A percentile compares a stretch with the other conserved stretches of the same genome.
phyloP scores from a whole-genome alignment of 2,113 vertebrate genomes.

The Tauraco erythrolophus region DNA sequence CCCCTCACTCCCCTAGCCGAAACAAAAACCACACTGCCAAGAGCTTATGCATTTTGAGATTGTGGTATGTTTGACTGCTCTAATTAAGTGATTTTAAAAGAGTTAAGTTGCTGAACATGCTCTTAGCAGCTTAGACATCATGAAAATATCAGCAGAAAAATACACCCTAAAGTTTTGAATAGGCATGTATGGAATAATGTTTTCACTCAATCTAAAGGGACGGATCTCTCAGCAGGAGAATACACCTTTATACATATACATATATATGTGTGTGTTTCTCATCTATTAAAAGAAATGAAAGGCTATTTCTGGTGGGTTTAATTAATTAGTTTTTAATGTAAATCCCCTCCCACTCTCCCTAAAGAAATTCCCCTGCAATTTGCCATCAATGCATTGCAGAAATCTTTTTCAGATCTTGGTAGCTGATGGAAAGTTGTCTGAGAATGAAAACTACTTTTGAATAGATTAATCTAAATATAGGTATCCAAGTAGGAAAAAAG shows the following conservation, averaged over 20 bases:
- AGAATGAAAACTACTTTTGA: constrained; percentile 21
- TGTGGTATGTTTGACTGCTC: background rate
- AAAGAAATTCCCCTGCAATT: background rate
- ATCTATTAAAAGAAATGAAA: constrained; percentile 3
- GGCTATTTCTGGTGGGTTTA: background rate
- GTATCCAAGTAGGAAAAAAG: background rate
- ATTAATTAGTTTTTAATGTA: background rate
- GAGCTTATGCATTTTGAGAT: background rate
- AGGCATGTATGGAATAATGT: background rate
- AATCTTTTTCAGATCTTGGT: background rate
- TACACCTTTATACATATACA: background rate
- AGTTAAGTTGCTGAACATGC: background rate
- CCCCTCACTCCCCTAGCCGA: background rate
- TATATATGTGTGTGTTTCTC: background rate
- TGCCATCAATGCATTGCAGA: background rate
- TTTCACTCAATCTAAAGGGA: background rate
- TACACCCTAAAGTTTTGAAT: background rate
- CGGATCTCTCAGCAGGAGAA: background rate
- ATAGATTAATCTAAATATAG: background rate
- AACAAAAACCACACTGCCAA: background rate
- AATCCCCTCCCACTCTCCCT: background rate
- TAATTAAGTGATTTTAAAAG: background rate
- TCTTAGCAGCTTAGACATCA: background rate
- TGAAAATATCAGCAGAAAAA: background rate
- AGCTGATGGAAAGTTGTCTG: background rate